Base-by-base conservation (phyloP, 2,113 vertebrate genomes). In the Meriones unguiculatus region DNA sequence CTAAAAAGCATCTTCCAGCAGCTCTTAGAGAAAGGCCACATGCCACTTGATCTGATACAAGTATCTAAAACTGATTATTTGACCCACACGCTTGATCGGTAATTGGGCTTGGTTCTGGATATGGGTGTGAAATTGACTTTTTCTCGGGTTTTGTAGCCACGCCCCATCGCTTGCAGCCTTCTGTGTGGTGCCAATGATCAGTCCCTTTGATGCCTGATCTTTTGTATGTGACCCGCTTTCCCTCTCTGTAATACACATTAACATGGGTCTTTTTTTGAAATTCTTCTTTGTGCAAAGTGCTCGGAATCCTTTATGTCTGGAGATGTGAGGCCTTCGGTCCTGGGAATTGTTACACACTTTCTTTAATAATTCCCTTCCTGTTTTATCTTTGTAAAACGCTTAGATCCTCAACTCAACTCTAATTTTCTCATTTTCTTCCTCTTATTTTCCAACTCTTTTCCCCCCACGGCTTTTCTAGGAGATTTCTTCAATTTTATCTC, bases 351-450 rank as follows among this genome's bases (percentile, higher is more conserved):
- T 69, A 77, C 3, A 89, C 57, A 18, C 32, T 70, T 96, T 90
- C 11, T 14, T 87, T 69, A 93, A 84, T 46, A 80, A 84, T 89
- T 65, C 78, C 32, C 41, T 93, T 70, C 84, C 38, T 54, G 13
- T 57, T 93, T 77, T 54, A 91, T 77, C 91, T 78, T 89, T 90
- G 62, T 93, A 89, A 94, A 87, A 95, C 46, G 89, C 65, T 93
- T 76, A 91, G n/a, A 82, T 59, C 87, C 93, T 95, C 78, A n/a
- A 76, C 69, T 78, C 70, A 96, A 15, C n/a, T 84, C 52, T 86
- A 73, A 89, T 67, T 94, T 93, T 80, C 69, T 87, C 75, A 54
- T 57, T 90, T 94, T 90, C 59, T 67, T 72, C 32, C 46, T 93
- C 13, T 65, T 88, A 57, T 59, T 86, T 95, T 57, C 22, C 50